Conservation (phyloP, 2,797 vertebrate species). For the Hypotaenidia okinawae region DNA sequence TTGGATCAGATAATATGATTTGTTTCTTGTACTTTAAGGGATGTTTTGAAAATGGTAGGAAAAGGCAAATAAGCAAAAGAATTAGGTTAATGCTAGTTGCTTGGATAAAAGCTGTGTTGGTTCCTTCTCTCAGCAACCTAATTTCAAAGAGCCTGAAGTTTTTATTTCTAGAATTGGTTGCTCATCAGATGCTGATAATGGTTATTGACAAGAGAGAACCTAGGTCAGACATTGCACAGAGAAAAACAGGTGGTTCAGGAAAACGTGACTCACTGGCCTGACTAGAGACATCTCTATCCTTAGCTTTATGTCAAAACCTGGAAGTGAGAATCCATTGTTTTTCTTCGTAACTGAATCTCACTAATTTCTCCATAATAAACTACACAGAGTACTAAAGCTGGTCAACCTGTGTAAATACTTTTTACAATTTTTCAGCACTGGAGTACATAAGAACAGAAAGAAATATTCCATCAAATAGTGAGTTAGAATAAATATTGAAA, state of each 20-base stretch:
- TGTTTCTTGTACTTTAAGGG: not conserved
- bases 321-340: accelerated
- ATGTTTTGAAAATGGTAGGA: not conserved
- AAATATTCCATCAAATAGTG: not conserved
- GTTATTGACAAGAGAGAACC: not conserved
- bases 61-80: not conserved
- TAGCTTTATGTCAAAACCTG: not conserved
- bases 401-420: not conserved
- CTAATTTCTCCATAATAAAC: not conserved
- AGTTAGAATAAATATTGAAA: not conserved
- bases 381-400: not conserved
- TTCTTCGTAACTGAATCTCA: not conserved
- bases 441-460: not conserved
- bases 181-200: not conserved
- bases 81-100: not conserved
- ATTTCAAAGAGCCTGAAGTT: not conserved
- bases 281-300: not conserved
- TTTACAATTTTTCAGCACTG: not conserved
- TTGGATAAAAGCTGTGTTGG: not conserved
- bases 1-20: not conserved
- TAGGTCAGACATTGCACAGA: not conserved
- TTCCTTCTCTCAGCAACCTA: not conserved
- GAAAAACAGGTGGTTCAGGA: not conserved
- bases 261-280: not conserved
- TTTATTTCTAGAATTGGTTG: not conserved